Conservation (phyloP, 2,888 invertebrate species). For the Chrysina gloriosa region DNA sequence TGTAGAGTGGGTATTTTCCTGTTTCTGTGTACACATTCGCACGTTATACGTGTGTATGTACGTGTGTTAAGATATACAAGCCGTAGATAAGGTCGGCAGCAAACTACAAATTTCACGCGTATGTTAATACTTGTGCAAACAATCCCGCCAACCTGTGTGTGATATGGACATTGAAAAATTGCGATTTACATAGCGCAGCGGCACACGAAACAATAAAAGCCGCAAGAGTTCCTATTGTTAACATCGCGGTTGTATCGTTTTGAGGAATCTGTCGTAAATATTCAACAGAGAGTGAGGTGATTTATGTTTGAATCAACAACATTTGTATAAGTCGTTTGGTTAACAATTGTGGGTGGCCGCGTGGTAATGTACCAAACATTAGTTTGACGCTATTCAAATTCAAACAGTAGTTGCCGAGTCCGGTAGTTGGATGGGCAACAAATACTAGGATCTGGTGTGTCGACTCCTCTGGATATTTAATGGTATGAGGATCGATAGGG, state of each 20-base stretch:
- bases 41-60: neutral
- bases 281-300: neutral
- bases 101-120: conserved; percentile 24
- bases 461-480: too few species aligned
- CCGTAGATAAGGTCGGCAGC: conserved; percentile 11
- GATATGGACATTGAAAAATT: conserved; percentile 12
- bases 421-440: too few species aligned
- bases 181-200: conserved; percentile 12
- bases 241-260: conserved; percentile 17
- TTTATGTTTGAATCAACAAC: too few species aligned
- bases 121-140: conserved; percentile 36
- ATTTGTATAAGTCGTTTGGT: too few species aligned
- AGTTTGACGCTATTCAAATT: too few species aligned
- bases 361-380: too few species aligned
- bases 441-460: too few species aligned
- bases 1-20: neutral
- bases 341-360: too few species aligned
- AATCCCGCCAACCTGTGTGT: conserved; percentile 16
- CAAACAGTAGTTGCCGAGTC: too few species aligned
- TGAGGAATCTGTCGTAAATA: conserved; percentile 12
- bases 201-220: conserved; percentile 20
- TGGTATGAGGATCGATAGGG: too few species aligned
- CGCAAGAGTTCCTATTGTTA: conserved; percentile 24
- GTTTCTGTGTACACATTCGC: neutral
- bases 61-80: neutral